phyloP scores from a whole-genome alignment of 2,113 vertebrate species.

The Mugil cephalus region DNA sequence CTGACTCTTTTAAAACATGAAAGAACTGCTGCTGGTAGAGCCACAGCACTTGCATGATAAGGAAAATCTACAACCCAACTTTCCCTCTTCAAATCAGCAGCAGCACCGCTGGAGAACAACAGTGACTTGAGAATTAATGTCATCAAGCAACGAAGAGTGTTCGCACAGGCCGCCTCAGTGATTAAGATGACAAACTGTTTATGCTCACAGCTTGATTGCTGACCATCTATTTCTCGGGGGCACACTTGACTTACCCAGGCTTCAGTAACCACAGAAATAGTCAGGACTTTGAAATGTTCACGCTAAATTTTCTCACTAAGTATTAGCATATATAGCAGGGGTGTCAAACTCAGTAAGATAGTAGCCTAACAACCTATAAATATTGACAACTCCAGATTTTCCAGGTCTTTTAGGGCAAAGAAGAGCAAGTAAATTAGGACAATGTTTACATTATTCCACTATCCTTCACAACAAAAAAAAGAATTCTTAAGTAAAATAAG shows the following conservation, averaged over 20 bases:
- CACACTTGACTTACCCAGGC: background rate
- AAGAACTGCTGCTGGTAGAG: slow-evolving; percentile 17
- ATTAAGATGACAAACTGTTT: slow-evolving; percentile 60
- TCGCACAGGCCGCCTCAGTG: slow-evolving; percentile 33
- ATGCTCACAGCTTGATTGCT: slow-evolving; percentile 53
- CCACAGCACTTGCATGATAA: slow-evolving; percentile 10
- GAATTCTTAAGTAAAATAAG: too few species aligned
- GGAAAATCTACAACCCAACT: slow-evolving; percentile 21
- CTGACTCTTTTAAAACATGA: slow-evolving; percentile 18
- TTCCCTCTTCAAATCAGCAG: slow-evolving; percentile 25
- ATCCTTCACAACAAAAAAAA: too few species aligned
- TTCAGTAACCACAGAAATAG: background rate
- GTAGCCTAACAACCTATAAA: too few species aligned
- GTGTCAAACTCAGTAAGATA: too few species aligned
- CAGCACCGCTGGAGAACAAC: slow-evolving; percentile 25
- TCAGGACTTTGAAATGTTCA: background rate
- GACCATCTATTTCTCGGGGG: slow-evolving; percentile 24
- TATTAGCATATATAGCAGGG: too few species aligned
- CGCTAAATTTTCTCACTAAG: too few species aligned
- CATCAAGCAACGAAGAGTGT: slow-evolving; percentile 28
- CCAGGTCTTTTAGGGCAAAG: too few species aligned
- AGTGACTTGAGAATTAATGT: slow-evolving; percentile 34
- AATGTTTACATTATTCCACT: too few species aligned
- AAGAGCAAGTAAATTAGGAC: too few species aligned
- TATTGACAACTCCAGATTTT: too few species aligned